Evolutionary conservation across 2,797 vertebrate species (phyloP).

Genomic region (Tadarida brasiliensis): DNA sequence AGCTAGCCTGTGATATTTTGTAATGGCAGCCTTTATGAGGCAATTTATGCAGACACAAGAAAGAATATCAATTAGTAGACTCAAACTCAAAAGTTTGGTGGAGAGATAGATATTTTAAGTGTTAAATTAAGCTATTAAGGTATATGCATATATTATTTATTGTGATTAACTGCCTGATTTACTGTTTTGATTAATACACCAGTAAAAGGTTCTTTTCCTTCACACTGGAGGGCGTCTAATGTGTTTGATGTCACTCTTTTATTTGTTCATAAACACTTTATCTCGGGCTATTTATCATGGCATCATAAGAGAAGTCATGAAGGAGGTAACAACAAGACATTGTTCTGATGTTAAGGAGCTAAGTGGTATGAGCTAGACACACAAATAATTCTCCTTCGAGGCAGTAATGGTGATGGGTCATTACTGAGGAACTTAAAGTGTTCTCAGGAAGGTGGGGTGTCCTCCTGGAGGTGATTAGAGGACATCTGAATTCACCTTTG

Average conservation of each 20-base stretch:
- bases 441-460: neutral
- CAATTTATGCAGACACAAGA: too few species aligned
- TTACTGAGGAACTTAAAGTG: rapidly evolving
- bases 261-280: neutral
- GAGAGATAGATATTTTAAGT: neutral
- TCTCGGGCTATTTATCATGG: neutral
- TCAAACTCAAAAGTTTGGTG: neutral
- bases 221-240: neutral
- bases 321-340: neutral
- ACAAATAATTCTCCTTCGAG: too few species aligned
- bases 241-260: neutral
- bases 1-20: rapidly evolving
- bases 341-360: neutral
- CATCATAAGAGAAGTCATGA: rapidly evolving
- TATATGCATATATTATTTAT: neutral
- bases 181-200: neutral
- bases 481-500: neutral
- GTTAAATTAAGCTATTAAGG: neutral
- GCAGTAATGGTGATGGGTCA: neutral
- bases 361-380: neutral
- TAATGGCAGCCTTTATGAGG: neutral
- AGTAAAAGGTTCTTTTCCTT: neutral
- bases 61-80: neutral
- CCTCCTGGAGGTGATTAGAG: neutral
- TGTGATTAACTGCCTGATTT: neutral